Percentiles rank a stretch among this genome's conserved stretches.
These are phyloP conservation scores for Epirrita christyi DNA, from an alignment of 2,888 invertebrate genomes.

Conservation along the genomic window DNA sequence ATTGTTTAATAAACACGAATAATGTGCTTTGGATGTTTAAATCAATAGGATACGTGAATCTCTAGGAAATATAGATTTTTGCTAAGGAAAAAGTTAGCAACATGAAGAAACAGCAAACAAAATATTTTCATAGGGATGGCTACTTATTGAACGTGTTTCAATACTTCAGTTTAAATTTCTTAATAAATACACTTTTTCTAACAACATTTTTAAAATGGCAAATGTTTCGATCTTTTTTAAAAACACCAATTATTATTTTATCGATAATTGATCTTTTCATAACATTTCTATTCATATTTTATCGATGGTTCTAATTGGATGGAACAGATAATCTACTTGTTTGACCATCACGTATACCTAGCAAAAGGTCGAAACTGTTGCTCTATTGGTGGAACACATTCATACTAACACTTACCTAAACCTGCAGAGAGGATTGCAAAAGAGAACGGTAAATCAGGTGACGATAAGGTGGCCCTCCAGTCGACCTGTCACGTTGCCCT, in stretches of 20 bases:
- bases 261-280: too few relatives aligned
- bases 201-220: neutral
- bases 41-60: slow-evolving; percentile 22
- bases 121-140: neutral
- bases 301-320: too few relatives aligned
- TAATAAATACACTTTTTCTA: slow-evolving; percentile 3
- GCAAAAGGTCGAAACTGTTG: slow-evolving; percentile 16
- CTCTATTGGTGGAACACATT: slow-evolving; percentile 16
- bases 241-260: neutral
- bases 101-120: neutral
- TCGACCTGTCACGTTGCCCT: slow-evolving; percentile 95
- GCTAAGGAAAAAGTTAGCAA: neutral
- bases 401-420: slow-evolving; percentile 59
- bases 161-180: neutral
- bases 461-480: slow-evolving; percentile 87
- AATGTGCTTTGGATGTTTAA: slow-evolving; percentile 30
- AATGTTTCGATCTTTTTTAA: slow-evolving; percentile 7
- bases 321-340: too few relatives aligned
- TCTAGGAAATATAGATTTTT: slow-evolving; percentile 7
- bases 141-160: neutral
- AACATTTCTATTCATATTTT: too few relatives aligned
- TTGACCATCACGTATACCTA: too few relatives aligned
- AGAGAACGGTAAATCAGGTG: slow-evolving; percentile 83
- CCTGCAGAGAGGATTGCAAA: slow-evolving; percentile 82
- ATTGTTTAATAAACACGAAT: slow-evolving; percentile 35